A percentile compares a stretch with the other conserved stretches of the same genome.
phyloP scores from a whole-genome alignment of 1,140 invertebrate species.

The Rhopalosiphum maidis region DNA sequence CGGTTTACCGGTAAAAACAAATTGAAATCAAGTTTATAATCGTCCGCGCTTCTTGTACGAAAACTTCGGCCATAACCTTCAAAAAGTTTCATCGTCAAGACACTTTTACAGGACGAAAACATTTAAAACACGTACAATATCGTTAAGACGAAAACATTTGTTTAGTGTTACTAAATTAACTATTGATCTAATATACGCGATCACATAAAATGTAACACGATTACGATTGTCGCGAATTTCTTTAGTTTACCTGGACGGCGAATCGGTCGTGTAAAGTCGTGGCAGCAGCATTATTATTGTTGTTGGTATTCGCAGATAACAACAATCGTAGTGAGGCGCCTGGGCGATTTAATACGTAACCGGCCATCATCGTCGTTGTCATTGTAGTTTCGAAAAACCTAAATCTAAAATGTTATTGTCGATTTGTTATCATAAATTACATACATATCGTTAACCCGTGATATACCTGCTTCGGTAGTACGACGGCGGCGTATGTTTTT shows the following conservation, averaged over 20 bases:
- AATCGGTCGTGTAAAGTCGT: neutral
- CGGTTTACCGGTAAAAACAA: neutral
- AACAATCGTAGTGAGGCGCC: neutral
- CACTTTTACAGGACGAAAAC: neutral
- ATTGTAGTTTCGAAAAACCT: neutral
- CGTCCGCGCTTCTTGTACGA: neutral
- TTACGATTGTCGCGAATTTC: neutral
- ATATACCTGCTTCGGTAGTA: neutral
- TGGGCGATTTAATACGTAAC: slow-evolving; percentile 1
- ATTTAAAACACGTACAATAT: neutral
- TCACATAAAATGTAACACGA: neutral
- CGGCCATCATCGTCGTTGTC: neutral
- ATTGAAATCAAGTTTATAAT: neutral
- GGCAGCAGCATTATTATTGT: neutral
- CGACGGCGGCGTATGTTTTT: slow-evolving; percentile 45
- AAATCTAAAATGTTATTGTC: neutral
- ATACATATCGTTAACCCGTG: neutral
- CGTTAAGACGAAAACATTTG: neutral
- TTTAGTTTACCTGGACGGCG: neutral
- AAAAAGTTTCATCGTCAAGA: neutral
- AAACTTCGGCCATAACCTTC: slow-evolving; percentile 41
- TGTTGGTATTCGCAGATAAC: neutral
- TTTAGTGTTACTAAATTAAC: neutral
- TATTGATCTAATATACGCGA: neutral
- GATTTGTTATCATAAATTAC: neutral